A percentile compares a stretch with the other conserved stretches of the same genome.
Evolutionary conservation across 2,888 invertebrate species (phyloP).

Genomic region (Villa cingulata): DNA sequence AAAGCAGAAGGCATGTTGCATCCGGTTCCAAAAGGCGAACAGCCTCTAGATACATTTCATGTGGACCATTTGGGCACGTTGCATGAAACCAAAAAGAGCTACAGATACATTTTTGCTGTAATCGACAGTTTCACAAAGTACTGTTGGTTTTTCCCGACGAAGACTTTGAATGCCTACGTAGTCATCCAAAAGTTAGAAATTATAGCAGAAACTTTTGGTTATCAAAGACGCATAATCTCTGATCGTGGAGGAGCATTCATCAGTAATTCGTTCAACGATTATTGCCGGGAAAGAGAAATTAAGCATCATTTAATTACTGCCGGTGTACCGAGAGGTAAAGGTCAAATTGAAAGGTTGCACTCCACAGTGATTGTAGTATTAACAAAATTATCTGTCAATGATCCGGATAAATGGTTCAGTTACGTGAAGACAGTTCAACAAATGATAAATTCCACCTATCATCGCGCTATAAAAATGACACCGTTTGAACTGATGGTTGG

Average conservation of each 20-base stretch:
- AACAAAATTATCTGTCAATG: constrained; percentile 8
- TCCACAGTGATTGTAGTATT: constrained; percentile 8
- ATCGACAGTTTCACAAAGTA: constrained; percentile 25
- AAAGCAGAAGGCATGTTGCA: constrained; percentile 24
- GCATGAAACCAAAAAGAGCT: constrained; percentile 14
- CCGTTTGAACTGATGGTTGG: constrained; percentile 20
- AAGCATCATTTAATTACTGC: constrained; percentile 8
- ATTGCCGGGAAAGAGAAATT: constrained; percentile 7
- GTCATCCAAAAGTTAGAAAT: constrained; percentile 10
- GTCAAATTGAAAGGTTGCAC: constrained; percentile 11
- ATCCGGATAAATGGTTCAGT: constrained; percentile 20
- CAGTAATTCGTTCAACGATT: constrained; percentile 7
- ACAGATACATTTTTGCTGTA: constrained; percentile 24
- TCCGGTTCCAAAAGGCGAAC: constrained; percentile 22
- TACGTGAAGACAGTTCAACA: too few species aligned
- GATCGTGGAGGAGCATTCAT: constrained; percentile 11
- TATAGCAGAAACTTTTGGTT: constrained; percentile 9
- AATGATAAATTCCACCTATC: constrained; percentile 16
- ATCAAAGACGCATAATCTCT: constrained; percentile 8
- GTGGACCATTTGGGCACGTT: constrained; percentile 26
- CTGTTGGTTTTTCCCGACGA: constrained; percentile 12
- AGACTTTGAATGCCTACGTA: constrained; percentile 8
- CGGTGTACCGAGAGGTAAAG: constrained; percentile 10
- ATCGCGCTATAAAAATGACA: constrained; percentile 13
- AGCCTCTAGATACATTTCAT: too few species aligned